phyloP scores from a whole-genome alignment of 2,113 vertebrate genomes.

The Chlorocebus sabaeus region DNA sequence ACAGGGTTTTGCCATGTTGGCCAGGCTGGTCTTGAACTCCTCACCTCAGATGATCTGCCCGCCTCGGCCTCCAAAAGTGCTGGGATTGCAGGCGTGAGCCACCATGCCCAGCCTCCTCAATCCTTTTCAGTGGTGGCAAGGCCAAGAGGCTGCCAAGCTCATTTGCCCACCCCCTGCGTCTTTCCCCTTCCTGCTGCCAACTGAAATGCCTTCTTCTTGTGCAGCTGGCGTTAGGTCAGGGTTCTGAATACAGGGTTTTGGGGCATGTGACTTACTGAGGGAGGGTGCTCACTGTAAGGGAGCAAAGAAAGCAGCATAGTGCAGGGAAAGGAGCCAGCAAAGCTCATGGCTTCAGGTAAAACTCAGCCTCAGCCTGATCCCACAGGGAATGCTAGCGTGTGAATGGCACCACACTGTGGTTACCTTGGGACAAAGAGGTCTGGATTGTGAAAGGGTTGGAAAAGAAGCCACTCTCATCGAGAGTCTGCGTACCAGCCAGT shows the following conservation, averaged over 20 bases:
- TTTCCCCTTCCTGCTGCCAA: not conserved
- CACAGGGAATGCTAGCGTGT: not conserved
- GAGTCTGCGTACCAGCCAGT: too few relatives aligned
- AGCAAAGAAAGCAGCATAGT: not conserved
- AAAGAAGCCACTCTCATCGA: not conserved
- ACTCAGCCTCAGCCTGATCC: not conserved
- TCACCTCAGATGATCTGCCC: too few relatives aligned
- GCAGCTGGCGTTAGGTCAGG: not conserved
- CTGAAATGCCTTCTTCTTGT: not conserved
- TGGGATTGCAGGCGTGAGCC: too few relatives aligned
- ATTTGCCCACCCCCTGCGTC: rapidly evolving
- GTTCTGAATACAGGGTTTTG: not conserved
- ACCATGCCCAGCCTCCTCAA: too few relatives aligned
- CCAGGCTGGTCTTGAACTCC: too few relatives aligned
- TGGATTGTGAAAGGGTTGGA: not conserved
- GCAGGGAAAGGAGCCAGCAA: not conserved
- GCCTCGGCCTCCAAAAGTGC: too few relatives aligned
- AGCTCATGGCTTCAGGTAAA: not conserved
- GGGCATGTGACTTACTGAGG: not conserved
- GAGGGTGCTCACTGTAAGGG: not conserved
- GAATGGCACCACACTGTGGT: not conserved
- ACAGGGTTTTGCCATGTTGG: too few relatives aligned
- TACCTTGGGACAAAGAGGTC: too few relatives aligned
- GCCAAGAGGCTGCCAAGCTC: not conserved
- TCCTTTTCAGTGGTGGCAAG: conserved; percentile 13